phyloP scores from a whole-genome alignment of 2,888 invertebrate genomes.

The Ypsolopha sequella region DNA sequence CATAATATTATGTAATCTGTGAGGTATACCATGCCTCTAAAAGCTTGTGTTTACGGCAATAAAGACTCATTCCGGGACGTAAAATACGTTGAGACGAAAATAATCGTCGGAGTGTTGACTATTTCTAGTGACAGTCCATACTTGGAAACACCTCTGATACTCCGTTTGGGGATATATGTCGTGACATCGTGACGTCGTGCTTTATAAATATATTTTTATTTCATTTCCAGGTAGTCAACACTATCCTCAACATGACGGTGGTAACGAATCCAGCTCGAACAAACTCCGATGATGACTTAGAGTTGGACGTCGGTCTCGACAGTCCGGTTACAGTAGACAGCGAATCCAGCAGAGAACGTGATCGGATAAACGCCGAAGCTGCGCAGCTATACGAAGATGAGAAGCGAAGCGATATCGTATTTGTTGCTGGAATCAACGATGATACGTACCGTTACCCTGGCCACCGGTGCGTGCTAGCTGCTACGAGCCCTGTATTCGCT shows the following conservation, averaged over 20 bases:
- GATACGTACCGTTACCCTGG: conserved; percentile 79
- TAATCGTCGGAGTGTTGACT: too few relatives aligned
- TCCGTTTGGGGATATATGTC: too few relatives aligned
- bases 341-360: conserved; percentile 8
- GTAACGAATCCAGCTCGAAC: conserved; percentile 56
- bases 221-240: conserved; percentile 4
- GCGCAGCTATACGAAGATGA: conserved; percentile 61
- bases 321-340: neutral
- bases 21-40: too few relatives aligned
- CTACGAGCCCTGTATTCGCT: conserved; percentile 74
- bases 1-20: too few relatives aligned
- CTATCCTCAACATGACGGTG: conserved; percentile 47
- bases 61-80: too few relatives aligned
- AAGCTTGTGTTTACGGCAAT: too few relatives aligned
- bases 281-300: conserved; percentile 28
- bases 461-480: conserved; percentile 73
- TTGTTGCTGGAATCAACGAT: conserved; percentile 74
- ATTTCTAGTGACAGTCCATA: too few relatives aligned
- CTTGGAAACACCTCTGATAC: too few relatives aligned
- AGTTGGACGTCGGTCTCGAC: conserved; percentile 25
- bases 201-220: too few relatives aligned
- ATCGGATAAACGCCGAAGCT: neutral
- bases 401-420: conserved; percentile 71
- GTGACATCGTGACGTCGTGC: too few relatives aligned
- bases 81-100: too few relatives aligned